These are phyloP conservation scores for Anguilla anguilla DNA, from an alignment of 2,797 vertebrate species.

Conservation along the genomic window DNA sequence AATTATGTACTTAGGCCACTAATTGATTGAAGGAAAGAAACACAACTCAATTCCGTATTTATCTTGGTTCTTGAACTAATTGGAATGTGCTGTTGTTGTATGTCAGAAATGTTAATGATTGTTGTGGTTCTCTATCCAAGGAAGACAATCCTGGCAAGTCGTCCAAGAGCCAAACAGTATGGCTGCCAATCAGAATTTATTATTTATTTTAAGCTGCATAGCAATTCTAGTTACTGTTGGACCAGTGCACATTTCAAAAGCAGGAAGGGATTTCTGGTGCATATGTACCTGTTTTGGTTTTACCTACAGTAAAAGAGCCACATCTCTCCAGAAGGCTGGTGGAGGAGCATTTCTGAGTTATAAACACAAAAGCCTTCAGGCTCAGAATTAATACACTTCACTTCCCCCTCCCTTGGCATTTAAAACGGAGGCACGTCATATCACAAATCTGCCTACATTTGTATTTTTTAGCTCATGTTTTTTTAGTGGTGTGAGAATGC, in stretches of 20 bases:
- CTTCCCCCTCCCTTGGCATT: constrained; percentile 56
- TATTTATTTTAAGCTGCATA: neutral
- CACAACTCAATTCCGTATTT: neutral
- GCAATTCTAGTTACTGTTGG: neutral
- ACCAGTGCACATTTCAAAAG: neutral
- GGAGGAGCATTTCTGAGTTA: constrained; percentile 45
- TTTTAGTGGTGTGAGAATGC: neutral
- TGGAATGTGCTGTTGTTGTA: neutral
- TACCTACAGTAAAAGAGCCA: constrained; percentile 51
- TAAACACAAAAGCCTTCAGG: constrained; percentile 59
- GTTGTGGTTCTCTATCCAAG: neutral
- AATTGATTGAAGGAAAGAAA: neutral
- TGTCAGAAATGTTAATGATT: constrained; percentile 34
- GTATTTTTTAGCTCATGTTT: neutral
- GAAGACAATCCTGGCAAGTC: neutral
- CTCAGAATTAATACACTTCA: constrained; percentile 57
- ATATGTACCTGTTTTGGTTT: neutral
- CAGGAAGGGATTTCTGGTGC: neutral
- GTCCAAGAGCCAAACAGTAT: neutral
- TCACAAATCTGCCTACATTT: constrained; percentile 42
- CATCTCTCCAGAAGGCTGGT: constrained; percentile 57
- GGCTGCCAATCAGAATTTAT: neutral
- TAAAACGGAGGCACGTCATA: constrained; percentile 42
- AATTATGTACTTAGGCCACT: neutral
- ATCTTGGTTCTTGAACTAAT: neutral